Evolutionary conservation across 2,113 vertebrate species (phyloP).

Genomic region (Xiphophorus couchianus): DNA sequence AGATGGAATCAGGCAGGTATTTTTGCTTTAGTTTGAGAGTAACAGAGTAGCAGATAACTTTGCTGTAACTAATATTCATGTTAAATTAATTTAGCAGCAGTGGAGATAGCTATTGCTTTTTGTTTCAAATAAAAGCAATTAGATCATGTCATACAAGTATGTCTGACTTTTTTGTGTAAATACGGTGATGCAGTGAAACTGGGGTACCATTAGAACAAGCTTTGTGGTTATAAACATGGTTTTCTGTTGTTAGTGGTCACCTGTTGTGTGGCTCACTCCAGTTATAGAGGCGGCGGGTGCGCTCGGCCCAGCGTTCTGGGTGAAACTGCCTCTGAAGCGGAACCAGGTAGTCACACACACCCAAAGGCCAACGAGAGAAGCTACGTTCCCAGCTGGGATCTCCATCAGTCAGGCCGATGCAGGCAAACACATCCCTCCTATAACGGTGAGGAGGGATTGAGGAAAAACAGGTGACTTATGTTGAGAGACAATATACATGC

Average conservation of each 20-base stretch:
- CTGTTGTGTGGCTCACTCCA: slow-evolving; percentile 89
- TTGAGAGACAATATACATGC: not conserved
- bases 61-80: not conserved
- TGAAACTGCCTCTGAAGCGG: slow-evolving; percentile 80
- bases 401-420: slow-evolving; percentile 93
- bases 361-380: slow-evolving; percentile 91
- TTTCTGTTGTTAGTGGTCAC: slow-evolving; percentile 46
- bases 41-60: not conserved
- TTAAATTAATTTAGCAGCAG: not conserved
- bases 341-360: slow-evolving; percentile 91
- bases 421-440: slow-evolving; percentile 90
- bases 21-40: not conserved
- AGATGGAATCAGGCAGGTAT: not conserved
- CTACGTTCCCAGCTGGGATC: slow-evolving; percentile 89
- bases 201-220: not conserved
- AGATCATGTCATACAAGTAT: not conserved
- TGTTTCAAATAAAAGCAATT: not conserved
- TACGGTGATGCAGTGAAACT: not conserved
- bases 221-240: not conserved
- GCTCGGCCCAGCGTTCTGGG: slow-evolving; percentile 86
- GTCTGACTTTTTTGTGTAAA: not conserved
- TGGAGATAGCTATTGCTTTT: not conserved
- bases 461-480: not conserved
- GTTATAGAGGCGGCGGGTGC: slow-evolving; percentile 88
- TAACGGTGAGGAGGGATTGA: slow-evolving; percentile 1